Conservation (phyloP, 2,797 vertebrate genomes). For the Taeniopygia guttata region DNA sequence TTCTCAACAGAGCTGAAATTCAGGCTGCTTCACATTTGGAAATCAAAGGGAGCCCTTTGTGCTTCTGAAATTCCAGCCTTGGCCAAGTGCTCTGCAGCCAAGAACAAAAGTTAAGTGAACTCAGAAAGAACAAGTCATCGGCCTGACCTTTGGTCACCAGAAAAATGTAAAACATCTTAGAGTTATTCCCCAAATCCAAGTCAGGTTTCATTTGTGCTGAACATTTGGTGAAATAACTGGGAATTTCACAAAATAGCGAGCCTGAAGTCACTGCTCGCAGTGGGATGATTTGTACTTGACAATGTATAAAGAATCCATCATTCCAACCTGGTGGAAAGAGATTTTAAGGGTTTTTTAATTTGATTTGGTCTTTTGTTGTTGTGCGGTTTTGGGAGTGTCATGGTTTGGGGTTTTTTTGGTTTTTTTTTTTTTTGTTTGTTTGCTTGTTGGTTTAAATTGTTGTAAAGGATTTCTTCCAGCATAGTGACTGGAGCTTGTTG, state of each 20-base stretch:
- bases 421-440: background rate
- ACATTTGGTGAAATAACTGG: background rate
- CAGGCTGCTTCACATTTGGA: background rate
- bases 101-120: background rate
- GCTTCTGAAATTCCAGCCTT: background rate
- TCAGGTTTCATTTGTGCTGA: background rate
- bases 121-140: background rate
- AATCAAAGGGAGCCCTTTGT: background rate
- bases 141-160: background rate
- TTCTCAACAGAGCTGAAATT: background rate
- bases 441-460: background rate
- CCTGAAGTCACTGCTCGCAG: background rate
- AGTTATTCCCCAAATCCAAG: background rate
- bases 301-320: background rate
- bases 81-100: background rate
- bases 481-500: background rate
- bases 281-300: background rate
- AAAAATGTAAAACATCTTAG: background rate
- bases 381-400: fast-evolving
- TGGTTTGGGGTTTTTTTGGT: background rate
- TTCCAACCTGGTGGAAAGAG: background rate
- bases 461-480: background rate
- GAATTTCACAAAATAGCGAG: background rate
- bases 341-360: fast-evolving
- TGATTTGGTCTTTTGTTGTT: background rate